Conservation (phyloP, 2,113 vertebrate species). For the Onychostruthus taczanowskii region DNA sequence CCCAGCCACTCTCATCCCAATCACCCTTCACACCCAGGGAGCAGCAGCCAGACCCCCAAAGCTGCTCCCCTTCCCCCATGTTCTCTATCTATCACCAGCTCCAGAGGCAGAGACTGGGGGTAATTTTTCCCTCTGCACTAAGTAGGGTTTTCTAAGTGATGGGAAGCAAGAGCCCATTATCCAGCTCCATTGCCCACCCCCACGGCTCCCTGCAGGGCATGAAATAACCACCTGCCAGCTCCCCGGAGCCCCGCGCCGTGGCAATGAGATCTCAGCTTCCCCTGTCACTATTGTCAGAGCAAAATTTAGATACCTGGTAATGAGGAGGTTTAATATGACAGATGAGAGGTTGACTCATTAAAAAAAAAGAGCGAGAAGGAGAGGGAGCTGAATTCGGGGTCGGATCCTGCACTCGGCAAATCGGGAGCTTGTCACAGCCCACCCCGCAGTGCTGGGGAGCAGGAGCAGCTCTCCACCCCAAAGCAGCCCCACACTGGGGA, state of each 20-base stretch:
- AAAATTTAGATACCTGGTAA: slow-evolving; percentile 56
- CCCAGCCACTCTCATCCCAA: background rate
- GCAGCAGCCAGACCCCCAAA: background rate
- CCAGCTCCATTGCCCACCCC: background rate
- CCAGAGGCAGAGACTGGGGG: background rate
- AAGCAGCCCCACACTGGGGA: background rate
- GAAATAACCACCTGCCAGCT: slow-evolving; percentile 60
- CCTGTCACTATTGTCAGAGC: slow-evolving; percentile 49
- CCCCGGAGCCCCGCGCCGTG: background rate
- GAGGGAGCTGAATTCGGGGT: background rate
- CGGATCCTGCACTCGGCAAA: background rate
- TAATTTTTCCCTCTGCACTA: background rate
- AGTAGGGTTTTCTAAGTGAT: background rate
- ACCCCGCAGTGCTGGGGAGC: background rate
- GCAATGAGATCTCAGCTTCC: slow-evolving; percentile 15
- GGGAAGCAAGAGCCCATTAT: slow-evolving; percentile 39
- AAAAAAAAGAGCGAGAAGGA: background rate
- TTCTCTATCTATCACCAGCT: background rate
- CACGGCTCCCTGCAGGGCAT: slow-evolving; percentile 61
- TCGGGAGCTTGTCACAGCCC: background rate
- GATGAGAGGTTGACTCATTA: slow-evolving; percentile 50
- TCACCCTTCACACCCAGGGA: background rate
- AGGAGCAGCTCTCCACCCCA: background rate
- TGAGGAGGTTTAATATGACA: slow-evolving; percentile 48
- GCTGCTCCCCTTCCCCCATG: background rate